Base-by-base conservation (phyloP, 2,888 invertebrate genomes). In the Microctonus hyperodae region DNA sequence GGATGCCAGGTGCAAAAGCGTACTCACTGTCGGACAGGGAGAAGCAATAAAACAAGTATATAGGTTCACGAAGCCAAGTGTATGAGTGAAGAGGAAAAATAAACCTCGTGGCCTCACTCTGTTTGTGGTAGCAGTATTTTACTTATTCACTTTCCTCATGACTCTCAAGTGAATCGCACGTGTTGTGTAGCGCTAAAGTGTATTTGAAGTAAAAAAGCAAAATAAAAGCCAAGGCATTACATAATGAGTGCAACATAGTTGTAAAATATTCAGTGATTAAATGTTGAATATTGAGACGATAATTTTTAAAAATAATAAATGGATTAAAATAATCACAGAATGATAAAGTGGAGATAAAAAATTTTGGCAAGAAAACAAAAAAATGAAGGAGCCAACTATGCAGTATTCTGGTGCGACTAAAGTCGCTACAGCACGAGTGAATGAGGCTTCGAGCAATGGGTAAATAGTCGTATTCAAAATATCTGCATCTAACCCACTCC, bases 351-450 rank as follows among this genome's bases (percentile, higher is more conserved):
- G 72, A 70, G 69, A 62, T 71, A 70, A 64, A 69, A 71, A 67
- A 70, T n/a, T n/a, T n/a, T 72, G 64, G 69, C 71, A 70, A 65
- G 59, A 70, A 71, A 70, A 71, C 53, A 70, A 68, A 65, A 73
- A 69, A 70, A 77, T 78, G 76, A 78, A 76, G 77, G 80, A 79
- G 68, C 74, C 79, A 55, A 73, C 76, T 69, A 73, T 77, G 65
- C 69, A 74, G 70, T 74, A 72, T 73, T 74, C 73, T 62, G 75
- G 75, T 61, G 72, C 75, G 65, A 70, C 73, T 69, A 75, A 72
- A 71, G 74, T 73, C 68, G 70, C 71, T 65, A 35, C 72, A 61
- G 57, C 60, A 20, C 68, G 71, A 67, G 64, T 74, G 58, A 74
- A 71, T 57, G 67, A 73, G 64, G 57, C 74, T 64, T 63, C 79